Conservation (phyloP, 2,797 vertebrate genomes). For the Botia almorhae region DNA sequence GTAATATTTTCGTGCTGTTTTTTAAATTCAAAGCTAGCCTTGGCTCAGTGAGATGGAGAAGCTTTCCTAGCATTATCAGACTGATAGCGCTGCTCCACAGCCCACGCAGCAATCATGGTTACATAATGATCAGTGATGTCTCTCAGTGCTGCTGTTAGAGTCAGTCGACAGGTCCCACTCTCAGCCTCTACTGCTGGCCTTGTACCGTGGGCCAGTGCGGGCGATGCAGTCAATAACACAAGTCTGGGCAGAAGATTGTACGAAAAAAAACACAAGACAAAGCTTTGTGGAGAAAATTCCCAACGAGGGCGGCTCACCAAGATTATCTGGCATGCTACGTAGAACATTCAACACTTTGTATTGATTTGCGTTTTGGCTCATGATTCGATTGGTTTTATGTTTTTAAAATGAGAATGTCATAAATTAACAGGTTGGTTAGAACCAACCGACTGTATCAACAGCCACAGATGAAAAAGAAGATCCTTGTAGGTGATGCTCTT, state of each 20-base stretch:
- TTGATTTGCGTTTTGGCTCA: not conserved
- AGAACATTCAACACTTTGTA: not conserved
- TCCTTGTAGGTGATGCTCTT: constrained; percentile 7
- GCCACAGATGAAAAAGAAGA: constrained; percentile 3
- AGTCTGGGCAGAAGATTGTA: constrained; percentile 29
- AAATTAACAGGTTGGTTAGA: not conserved
- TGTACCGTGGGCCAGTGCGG: constrained; percentile 36
- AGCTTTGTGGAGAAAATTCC: constrained; percentile 26
- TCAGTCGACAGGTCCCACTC: constrained; percentile 36
- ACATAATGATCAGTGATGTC: constrained; percentile 56
- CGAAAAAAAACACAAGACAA: constrained; percentile 20
- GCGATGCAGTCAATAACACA: constrained; percentile 43
- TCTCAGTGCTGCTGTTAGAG: constrained; percentile 41
- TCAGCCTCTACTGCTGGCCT: constrained; percentile 45
- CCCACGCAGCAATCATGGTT: constrained; percentile 55
- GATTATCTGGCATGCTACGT: constrained; percentile 6
- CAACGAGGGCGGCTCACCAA: constrained; percentile 3
- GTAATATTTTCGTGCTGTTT: not conserved
- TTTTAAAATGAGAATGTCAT: constrained; percentile 7
- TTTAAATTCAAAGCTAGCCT: constrained; percentile 23
- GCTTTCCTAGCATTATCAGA: constrained; percentile 39
- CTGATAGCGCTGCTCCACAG: constrained; percentile 27
- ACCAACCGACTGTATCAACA: constrained; percentile 17
- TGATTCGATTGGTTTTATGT: constrained; percentile 13
- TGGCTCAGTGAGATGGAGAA: constrained; percentile 14